These are phyloP conservation scores for Xenops minutus DNA, from an alignment of 2,797 vertebrate species.

Conservation along the genomic window DNA sequence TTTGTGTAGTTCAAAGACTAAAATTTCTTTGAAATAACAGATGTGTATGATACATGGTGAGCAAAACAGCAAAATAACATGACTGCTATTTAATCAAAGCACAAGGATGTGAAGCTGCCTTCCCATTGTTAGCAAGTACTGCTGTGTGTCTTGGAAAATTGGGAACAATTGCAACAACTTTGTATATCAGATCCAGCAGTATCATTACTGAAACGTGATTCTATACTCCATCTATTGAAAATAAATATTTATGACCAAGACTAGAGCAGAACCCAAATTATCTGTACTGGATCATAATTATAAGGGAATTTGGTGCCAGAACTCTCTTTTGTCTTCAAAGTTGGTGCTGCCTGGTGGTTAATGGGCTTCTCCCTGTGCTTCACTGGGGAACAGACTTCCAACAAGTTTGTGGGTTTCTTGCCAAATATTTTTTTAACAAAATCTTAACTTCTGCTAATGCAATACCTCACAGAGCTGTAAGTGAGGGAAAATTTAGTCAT, in stretches of 20 bases:
- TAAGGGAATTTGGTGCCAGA: not conserved
- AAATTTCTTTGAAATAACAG: conserved; percentile 40
- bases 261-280: not conserved
- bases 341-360: not conserved
- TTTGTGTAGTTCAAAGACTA: not conserved
- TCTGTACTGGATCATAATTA: not conserved
- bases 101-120: not conserved
- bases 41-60: not conserved
- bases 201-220: not conserved
- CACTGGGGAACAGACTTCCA: not conserved
- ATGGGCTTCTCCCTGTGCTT: not conserved
- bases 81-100: conserved; percentile 34
- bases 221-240: not conserved
- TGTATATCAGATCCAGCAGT: not conserved
- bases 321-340: not conserved
- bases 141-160: not conserved
- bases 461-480: not conserved
- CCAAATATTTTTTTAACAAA: not conserved
- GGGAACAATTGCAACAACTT: not conserved
- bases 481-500: not conserved
- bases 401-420: not conserved
- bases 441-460: not conserved
- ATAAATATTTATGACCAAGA: conserved; percentile 11
- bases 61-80: conserved; percentile 6
- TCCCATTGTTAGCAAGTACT: not conserved